These are phyloP conservation scores for Microplitis mediator DNA, from an alignment of 1,140 invertebrate species.

Conservation along the genomic window DNA sequence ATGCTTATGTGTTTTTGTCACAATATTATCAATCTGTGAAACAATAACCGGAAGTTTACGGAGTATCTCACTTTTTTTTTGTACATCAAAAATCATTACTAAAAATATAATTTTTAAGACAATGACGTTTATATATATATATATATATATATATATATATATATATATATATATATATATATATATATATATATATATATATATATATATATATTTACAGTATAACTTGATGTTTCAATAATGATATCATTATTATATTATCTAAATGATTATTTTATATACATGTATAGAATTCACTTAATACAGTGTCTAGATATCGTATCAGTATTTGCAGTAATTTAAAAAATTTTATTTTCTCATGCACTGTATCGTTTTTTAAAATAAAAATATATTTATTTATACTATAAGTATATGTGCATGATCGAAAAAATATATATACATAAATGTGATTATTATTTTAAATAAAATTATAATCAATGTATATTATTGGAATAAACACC, in stretches of 20 bases:
- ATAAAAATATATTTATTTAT: not conserved
- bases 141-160: too few species aligned
- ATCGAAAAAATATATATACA: not conserved
- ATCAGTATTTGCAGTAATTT: constrained; percentile 16
- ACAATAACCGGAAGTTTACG: constrained; percentile 29
- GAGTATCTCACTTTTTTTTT: constrained; percentile 5
- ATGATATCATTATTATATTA: not conserved
- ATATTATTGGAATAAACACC: not conserved
- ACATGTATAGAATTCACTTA: not conserved
- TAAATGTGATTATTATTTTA: not conserved
- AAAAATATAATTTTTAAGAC: too few species aligned
- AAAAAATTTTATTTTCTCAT: constrained; percentile 4
- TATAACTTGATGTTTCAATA: not conserved
- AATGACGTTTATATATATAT: too few species aligned
- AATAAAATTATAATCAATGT: not conserved
- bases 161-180: too few species aligned
- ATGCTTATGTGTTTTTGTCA: constrained; percentile 10
- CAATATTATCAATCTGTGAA: constrained; percentile 3
- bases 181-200: too few species aligned
- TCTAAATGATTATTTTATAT: constrained; percentile 18
- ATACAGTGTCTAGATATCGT: constrained; percentile 13
- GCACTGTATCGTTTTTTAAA: too few species aligned
- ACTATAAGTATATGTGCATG: not conserved
- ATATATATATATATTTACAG: not conserved
- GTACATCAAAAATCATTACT: not conserved